Evolutionary conservation across 2,888 invertebrate genomes (phyloP).

Genomic region (Pelosia muscerda): DNA sequence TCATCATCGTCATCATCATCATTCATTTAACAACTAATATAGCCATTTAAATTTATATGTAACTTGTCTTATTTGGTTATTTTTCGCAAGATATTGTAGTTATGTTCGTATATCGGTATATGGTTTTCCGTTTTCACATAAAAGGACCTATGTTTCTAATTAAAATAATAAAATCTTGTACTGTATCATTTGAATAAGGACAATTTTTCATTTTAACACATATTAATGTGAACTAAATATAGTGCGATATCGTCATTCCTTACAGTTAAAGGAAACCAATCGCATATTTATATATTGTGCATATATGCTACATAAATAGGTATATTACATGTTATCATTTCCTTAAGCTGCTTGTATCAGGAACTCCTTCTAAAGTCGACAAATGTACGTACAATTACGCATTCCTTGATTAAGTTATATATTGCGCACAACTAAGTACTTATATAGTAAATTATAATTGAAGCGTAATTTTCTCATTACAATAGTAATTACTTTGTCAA

Average conservation of each 20-base stretch:
- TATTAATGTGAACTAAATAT: conserved; percentile 9
- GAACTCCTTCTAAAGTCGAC: neutral
- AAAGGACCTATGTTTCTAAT: conserved; percentile 4
- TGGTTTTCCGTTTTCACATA: neutral
- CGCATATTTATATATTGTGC: neutral
- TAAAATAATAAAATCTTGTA: conserved; percentile 34
- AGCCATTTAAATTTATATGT: neutral
- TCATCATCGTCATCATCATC: too few relatives aligned
- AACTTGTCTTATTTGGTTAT: neutral
- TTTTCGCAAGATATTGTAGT: conserved; percentile 1
- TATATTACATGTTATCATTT: conserved; percentile 7
- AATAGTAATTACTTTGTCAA: too few relatives aligned
- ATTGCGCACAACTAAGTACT: neutral
- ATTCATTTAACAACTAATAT: neutral
- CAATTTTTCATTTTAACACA: conserved; percentile 22
- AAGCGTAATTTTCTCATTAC: neutral
- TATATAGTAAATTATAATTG: neutral
- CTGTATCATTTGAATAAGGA: conserved; percentile 38
- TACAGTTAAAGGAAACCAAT: conserved; percentile 22
- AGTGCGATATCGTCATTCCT: conserved; percentile 34
- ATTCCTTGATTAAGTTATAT: neutral
- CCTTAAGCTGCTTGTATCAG: conserved; percentile 9
- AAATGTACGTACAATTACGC: neutral
- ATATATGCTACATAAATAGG: neutral
- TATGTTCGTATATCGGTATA: neutral